phyloP scores from a whole-genome alignment of 2,113 vertebrate genomes.

The Pluvianellus socialis region DNA sequence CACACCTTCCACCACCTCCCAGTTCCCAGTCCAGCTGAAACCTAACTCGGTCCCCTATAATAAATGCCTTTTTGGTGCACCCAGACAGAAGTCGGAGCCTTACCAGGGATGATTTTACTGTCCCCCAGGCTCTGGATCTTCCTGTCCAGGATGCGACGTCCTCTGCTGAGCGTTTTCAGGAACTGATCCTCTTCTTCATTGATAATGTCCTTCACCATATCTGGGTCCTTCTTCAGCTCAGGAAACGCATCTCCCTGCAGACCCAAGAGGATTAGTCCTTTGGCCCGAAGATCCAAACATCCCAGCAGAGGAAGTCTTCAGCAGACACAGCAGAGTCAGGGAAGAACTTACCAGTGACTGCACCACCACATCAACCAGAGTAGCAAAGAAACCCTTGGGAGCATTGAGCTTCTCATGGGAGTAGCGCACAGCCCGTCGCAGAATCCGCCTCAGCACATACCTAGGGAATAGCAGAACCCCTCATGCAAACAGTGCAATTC shows the following conservation, averaged over 20 bases:
- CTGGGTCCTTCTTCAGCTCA: slow-evolving; percentile 94
- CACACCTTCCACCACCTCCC: background rate
- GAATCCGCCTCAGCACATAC: slow-evolving; percentile 94
- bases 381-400: slow-evolving; percentile 91
- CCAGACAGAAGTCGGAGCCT: background rate
- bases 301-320: background rate
- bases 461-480: slow-evolving; percentile 64
- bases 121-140: slow-evolving; percentile 94
- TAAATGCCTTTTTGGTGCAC: background rate
- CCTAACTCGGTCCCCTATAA: background rate
- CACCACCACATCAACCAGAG: slow-evolving; percentile 94
- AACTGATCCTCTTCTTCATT: slow-evolving; percentile 97
- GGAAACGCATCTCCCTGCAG: slow-evolving; percentile 93
- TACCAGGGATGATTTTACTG: slow-evolving; percentile 89
- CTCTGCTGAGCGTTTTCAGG: slow-evolving; percentile 95
- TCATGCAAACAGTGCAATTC: rapidly evolving
- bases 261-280: background rate
- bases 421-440: slow-evolving; percentile 93
- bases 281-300: background rate
- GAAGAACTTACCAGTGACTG: slow-evolving; percentile 84
- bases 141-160: slow-evolving; percentile 93
- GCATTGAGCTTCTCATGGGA: slow-evolving; percentile 95
- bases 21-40: background rate
- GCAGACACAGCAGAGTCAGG: background rate
- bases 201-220: slow-evolving; percentile 96